These are phyloP conservation scores for Cantharis lateralis DNA, from an alignment of 2,888 invertebrate genomes.

Conservation along the genomic window DNA sequence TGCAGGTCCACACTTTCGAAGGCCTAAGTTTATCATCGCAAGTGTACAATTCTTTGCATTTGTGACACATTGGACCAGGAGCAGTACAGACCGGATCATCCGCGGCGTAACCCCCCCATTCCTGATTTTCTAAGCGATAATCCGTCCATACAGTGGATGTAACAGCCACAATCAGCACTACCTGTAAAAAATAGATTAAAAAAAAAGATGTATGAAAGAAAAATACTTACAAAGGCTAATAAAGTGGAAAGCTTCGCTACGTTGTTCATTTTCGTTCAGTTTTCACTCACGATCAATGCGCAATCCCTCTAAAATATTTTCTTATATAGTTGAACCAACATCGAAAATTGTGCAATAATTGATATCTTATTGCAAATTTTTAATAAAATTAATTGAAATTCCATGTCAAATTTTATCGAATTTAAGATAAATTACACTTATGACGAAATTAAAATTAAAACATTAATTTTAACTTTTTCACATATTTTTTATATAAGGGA, in stretches of 20 bases:
- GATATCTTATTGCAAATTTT: neutral
- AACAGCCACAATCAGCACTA: neutral
- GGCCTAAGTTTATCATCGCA: neutral
- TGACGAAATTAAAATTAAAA: no score
- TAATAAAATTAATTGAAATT: neutral
- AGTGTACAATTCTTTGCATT: neutral
- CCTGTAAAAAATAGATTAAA: neutral
- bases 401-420: neutral
- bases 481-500: no score
- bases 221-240: neutral
- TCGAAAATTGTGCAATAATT: neutral
- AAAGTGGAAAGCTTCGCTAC: neutral
- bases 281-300: neutral
- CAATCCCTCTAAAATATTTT: neutral
- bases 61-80: neutral
- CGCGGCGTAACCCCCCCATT: neutral
- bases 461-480: no score
- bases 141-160: neutral
- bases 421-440: neutral
- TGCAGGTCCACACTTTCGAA: neutral
- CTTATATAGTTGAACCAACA: neutral
- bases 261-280: neutral
- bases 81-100: neutral
- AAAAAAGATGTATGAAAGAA: neutral
- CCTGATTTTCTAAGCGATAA: neutral